Base-by-base conservation (phyloP, 1,140 invertebrate species). In the Thaumatotibia leucotreta region DNA sequence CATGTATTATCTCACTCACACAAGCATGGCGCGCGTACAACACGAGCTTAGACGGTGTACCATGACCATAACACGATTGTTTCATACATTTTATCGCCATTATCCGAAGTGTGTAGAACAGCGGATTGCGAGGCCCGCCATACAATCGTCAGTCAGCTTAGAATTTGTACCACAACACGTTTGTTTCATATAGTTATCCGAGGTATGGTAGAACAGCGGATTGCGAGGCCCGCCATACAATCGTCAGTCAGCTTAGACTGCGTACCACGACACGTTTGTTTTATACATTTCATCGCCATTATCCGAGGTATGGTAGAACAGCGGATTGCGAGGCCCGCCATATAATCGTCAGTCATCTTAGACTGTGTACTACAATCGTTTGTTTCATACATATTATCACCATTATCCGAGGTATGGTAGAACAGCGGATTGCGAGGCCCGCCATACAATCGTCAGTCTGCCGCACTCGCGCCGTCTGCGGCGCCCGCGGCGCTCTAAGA, bases 401-500 rank as follows among this genome's bases (percentile, higher is more conserved):
- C n/a, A n/a, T n/a, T n/a, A n/a, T n/a, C n/a, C n/a, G n/a, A n/a
- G 27, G 27, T 29, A 2, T 6, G 27, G 6, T 29, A 2, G 2
- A 6, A 50, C 17, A 65, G 68, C 66, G 64, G 8, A 31, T 63
- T 74, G 62, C 20, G 32, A 70, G 63, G 76, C 79, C 66, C 61
- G 45, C 66, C 68, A 33, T 58, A 61, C 74, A 74, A 74, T 75
- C 74, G 71, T 58, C 52, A 58, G 76, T 84, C 82, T 79, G 73
- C 74, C 75, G 70, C 80, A 81, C 80, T 81, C 80, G 79, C 79
- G n/a, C n/a, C n/a, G n/a, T n/a, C 85, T 86, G 77, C 82, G 79
- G 70, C 79, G 83, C 85, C 85, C 76, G 75, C 83, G 83, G 85
- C n/a, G 81, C 79, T 77, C 76, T 80, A 82, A 83, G 83, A 88